phyloP scores from a whole-genome alignment of 2,797 vertebrate species.

The Oophaga sylvatica region DNA sequence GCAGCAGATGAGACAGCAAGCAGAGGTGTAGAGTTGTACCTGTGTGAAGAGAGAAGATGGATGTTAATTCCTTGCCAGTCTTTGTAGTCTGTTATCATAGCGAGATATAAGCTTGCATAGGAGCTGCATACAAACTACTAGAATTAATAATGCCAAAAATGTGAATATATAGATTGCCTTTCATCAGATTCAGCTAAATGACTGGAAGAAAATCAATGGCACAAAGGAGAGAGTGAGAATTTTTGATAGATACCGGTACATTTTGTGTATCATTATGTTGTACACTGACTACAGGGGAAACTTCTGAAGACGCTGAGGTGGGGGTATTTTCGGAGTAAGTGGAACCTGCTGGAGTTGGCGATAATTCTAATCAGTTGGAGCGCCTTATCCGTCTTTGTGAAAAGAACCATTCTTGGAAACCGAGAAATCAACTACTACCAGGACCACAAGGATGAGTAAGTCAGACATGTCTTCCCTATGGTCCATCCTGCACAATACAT shows the following conservation, averaged over 20 bases:
- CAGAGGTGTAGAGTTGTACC: too few species aligned
- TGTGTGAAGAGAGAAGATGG: too few species aligned
- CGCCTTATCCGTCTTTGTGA: conserved; percentile 86
- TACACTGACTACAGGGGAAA: conserved; percentile 78
- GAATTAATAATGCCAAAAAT: too few species aligned
- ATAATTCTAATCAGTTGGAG: conserved; percentile 93
- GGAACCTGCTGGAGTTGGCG: conserved; percentile 87
- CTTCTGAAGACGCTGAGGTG: conserved; percentile 83
- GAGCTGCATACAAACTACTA: neutral
- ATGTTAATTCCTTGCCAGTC: too few species aligned
- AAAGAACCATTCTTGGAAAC: conserved; percentile 83
- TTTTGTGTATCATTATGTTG: neutral
- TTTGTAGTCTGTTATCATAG: neutral
- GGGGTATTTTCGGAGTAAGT: conserved; percentile 88
- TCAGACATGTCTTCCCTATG: conserved; percentile 6
- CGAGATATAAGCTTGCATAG: neutral
- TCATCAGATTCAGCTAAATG: neutral
- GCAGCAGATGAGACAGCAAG: too few species aligned
- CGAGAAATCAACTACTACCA: conserved; percentile 85
- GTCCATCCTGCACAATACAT: neutral
- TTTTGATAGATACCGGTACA: too few species aligned
- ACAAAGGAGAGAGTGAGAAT: too few species aligned
- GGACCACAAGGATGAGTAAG: conserved; percentile 84
- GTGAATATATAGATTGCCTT: neutral
- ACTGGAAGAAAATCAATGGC: neutral